These are phyloP conservation scores for Ormyrus rosae DNA, from an alignment of 2,888 invertebrate species.

Conservation along the genomic window DNA sequence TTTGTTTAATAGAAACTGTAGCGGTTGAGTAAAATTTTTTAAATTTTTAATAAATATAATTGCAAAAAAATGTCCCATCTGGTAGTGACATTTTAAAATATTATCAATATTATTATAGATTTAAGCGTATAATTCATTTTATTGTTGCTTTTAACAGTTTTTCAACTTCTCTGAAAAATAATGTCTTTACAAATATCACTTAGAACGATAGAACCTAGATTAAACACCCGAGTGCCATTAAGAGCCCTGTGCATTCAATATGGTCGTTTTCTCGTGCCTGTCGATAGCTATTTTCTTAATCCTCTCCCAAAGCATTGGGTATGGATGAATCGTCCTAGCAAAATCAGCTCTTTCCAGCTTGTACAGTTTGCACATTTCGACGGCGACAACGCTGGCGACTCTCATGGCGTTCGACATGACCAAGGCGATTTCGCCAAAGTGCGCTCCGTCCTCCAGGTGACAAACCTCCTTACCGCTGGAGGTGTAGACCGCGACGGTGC, in stretches of 20 bases:
- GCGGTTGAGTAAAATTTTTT: no score
- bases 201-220: no score
- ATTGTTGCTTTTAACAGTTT: no score
- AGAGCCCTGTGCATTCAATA: conserved; percentile 63
- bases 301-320: conserved; percentile 73
- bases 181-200: no score
- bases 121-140: no score
- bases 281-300: conserved; percentile 73
- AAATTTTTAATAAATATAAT: no score
- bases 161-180: no score
- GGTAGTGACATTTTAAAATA: no score
- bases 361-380: conserved; percentile 74
- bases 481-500: conserved; percentile 78
- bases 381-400: conserved; percentile 74
- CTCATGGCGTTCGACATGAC: conserved; percentile 72
- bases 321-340: conserved; percentile 71
- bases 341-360: conserved; percentile 72
- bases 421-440: conserved; percentile 75
- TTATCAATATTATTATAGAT: no score
- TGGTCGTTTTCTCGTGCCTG: conserved; percentile 70
- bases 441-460: conserved; percentile 74
- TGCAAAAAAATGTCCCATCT: no score
- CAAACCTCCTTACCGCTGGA: conserved; percentile 75
- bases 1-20: no score
- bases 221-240: no score